Evolutionary conservation across 2,888 invertebrate species (phyloP).

Genomic region (Lasioglossum malachurum): DNA sequence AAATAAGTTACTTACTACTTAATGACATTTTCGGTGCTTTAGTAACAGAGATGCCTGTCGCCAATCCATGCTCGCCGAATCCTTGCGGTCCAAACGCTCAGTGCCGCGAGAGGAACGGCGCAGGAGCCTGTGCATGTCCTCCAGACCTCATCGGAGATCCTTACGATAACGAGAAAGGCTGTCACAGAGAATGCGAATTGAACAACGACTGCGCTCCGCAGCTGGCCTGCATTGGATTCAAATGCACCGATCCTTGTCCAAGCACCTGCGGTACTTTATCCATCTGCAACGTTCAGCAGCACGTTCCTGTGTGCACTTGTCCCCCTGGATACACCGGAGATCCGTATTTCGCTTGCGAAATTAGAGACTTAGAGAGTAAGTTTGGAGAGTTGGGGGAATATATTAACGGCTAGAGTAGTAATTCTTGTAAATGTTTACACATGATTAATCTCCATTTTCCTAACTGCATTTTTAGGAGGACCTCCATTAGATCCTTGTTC

Average conservation of each 20-base stretch:
- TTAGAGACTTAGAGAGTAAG: constrained; percentile 73
- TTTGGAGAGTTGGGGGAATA: not conserved
- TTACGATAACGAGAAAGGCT: constrained; percentile 89
- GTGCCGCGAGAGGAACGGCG: constrained; percentile 92
- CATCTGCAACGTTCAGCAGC: constrained; percentile 91
- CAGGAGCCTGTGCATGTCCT: constrained; percentile 94
- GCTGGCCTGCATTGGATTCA: constrained; percentile 92
- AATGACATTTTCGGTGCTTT: not conserved
- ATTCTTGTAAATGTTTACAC: no score
- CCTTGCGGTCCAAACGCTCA: constrained; percentile 95
- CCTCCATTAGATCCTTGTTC: constrained; percentile 89
- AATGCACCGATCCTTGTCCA: constrained; percentile 94
- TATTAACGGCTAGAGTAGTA: no score
- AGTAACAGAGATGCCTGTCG: constrained; percentile 68
- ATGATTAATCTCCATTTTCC: no score
- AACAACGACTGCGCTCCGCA: constrained; percentile 91
- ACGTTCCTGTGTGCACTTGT: constrained; percentile 92
- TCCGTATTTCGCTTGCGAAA: constrained; percentile 88
- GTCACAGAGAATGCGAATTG: constrained; percentile 91
- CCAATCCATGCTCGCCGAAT: constrained; percentile 93
- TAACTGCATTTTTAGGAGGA: constrained; percentile 41
- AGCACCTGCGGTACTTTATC: constrained; percentile 93
- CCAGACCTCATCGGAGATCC: constrained; percentile 93
- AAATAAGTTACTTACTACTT: not conserved
- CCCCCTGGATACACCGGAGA: constrained; percentile 92